Evolutionary conservation across 2,113 vertebrate genomes (phyloP).

Genomic region (Lonchura striata): DNA sequence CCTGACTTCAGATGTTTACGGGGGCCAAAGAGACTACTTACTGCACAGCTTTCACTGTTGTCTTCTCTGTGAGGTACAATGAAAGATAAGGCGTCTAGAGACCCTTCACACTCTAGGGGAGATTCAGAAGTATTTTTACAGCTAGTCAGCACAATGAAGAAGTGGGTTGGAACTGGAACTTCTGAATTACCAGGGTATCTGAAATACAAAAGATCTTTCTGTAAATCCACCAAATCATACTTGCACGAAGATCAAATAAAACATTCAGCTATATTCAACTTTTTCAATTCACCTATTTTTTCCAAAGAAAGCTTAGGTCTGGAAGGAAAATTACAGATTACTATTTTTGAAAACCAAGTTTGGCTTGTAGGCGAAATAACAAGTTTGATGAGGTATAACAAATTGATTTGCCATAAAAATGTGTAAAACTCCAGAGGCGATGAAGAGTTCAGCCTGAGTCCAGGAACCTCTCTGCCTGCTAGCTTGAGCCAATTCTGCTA

Average conservation of each 20-base stretch:
- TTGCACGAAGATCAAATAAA: background rate
- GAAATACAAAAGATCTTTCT: background rate
- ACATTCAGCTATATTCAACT: background rate
- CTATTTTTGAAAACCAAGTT: background rate
- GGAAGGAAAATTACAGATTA: background rate
- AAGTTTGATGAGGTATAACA: background rate
- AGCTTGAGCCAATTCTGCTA: background rate
- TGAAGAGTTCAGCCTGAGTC: background rate
- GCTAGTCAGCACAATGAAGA: conserved; percentile 87
- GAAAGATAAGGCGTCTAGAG: conserved; percentile 80
- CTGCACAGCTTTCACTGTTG: conserved; percentile 86
- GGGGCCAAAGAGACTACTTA: conserved; percentile 70
- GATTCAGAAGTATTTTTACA: conserved; percentile 78
- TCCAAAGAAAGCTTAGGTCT: background rate
- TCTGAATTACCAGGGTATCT: conserved; percentile 55
- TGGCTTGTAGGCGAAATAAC: background rate
- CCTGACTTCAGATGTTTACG: background rate
- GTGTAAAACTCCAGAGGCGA: background rate
- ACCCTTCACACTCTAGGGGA: conserved; percentile 74
- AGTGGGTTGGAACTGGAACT: conserved; percentile 85
- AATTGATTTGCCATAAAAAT: background rate
- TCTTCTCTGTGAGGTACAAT: conserved; percentile 89
- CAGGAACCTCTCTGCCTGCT: background rate
- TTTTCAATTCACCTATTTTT: background rate
- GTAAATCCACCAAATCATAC: background rate